Conservation (phyloP, 2,797 vertebrate genomes). For the Meda fulgida region DNA sequence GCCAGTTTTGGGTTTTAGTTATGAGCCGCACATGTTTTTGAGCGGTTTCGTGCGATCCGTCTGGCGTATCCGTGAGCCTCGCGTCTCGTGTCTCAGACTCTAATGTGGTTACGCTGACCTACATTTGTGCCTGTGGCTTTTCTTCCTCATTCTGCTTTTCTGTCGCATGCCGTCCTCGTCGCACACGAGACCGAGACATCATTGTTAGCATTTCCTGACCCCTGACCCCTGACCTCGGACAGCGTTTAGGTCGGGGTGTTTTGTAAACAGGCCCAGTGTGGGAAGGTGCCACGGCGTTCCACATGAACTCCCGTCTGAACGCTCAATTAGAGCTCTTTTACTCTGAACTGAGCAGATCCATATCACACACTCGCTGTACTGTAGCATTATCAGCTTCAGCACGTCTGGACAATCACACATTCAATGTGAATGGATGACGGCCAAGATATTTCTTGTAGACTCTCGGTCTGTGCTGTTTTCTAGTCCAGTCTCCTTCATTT, state of each 20-base stretch:
- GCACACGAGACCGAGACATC: conserved; percentile 56
- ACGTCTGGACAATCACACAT: conserved; percentile 21
- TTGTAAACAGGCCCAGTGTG: conserved; percentile 74
- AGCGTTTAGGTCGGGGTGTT: conserved; percentile 64
- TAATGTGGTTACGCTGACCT: conserved; percentile 71
- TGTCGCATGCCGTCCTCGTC: conserved; percentile 21
- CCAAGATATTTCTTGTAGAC: no score
- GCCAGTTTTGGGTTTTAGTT: no score
- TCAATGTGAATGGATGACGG: neutral
- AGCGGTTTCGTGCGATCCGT: no score
- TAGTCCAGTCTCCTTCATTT: no score
- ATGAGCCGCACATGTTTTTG: neutral
- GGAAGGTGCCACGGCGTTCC: conserved; percentile 71
- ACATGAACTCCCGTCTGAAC: conserved; percentile 60
- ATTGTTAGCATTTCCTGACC: conserved; percentile 73
- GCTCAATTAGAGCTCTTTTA: conserved; percentile 75
- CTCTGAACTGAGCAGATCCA: conserved; percentile 17
- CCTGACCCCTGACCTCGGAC: conserved; percentile 59
- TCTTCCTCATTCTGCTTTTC: no score
- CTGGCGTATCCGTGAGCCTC: no score
- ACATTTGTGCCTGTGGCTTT: no score
- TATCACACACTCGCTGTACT: neutral
- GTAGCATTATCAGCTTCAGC: no score
- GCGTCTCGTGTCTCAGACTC: conserved; percentile 68
- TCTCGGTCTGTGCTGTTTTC: no score